These are phyloP conservation scores for Leucoraja erinaceus DNA, from an alignment of 2,113 vertebrate species.

Conservation along the genomic window DNA sequence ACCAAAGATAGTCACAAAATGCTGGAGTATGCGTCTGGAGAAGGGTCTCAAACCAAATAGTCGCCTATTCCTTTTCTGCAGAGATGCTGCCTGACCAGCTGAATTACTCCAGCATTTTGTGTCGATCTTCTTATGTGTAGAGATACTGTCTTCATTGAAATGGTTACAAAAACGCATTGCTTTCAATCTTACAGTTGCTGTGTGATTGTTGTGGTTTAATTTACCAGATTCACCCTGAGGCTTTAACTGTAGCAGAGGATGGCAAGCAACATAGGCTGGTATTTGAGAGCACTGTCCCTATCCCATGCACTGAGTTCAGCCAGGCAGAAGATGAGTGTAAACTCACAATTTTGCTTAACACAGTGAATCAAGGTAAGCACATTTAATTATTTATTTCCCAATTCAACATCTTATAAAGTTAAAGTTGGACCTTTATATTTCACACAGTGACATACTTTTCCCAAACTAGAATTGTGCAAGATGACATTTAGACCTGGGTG, in stretches of 20 bases:
- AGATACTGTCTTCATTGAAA: not conserved
- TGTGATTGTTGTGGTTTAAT: constrained; percentile 40
- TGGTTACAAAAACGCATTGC: not conserved
- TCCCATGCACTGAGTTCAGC: constrained; percentile 61
- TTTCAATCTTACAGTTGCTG: not conserved
- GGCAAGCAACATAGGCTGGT: constrained; percentile 62
- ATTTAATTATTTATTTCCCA: constrained; percentile 7
- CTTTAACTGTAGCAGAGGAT: constrained; percentile 65
- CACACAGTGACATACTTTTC: not conserved
- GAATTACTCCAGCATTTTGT: no score
- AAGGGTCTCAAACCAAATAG: no score
- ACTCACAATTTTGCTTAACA: constrained; percentile 64
- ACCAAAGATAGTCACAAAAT: no score
- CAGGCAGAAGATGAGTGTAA: constrained; percentile 57
- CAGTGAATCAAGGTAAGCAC: constrained; percentile 62
- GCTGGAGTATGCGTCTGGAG: no score
- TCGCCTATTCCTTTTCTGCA: no score
- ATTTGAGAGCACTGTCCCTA: constrained; percentile 72
- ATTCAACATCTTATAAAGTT: not conserved
- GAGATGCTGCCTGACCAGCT: no score
- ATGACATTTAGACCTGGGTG: not conserved
- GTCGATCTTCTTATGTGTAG: no score
- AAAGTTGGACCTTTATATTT: not conserved
- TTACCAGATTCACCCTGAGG: constrained; percentile 64
- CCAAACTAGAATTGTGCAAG: not conserved